Conservation (phyloP, 2,888 invertebrate species). For the Galerucella pusilla region DNA sequence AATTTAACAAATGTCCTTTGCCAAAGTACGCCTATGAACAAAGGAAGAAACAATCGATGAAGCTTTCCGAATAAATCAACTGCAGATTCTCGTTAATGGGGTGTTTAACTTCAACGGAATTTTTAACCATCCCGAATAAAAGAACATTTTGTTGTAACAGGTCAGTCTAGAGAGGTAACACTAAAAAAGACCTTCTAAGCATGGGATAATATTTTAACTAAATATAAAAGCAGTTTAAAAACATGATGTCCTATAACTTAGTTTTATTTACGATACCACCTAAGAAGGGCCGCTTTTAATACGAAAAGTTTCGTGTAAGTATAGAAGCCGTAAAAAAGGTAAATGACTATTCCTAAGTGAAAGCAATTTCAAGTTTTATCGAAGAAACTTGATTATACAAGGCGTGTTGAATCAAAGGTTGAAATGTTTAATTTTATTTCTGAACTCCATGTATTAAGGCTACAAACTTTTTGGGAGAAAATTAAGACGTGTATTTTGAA, state of each 20-base stretch:
- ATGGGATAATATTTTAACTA: not conserved
- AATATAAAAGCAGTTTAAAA: conserved; percentile 13
- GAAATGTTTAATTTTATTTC: not conserved
- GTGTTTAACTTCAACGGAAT: not conserved
- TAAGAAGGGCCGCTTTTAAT: conserved; percentile 18
- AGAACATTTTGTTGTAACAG: not conserved
- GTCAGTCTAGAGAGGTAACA: not conserved
- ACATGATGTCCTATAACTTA: conserved; percentile 7
- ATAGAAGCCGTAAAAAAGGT: conserved; percentile 13
- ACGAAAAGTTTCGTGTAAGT: conserved; percentile 1
- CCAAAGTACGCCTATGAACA: no score
- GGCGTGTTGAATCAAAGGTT: not conserved
- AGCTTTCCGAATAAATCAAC: not conserved
- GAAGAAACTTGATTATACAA: conserved; percentile 3
- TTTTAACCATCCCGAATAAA: not conserved
- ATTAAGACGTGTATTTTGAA: no score
- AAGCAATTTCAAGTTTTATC: conserved; percentile 16
- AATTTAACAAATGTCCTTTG: no score
- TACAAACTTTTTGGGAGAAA: no score
- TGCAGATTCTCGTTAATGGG: conserved; percentile 5
- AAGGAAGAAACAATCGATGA: no score
- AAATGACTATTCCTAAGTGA: conserved; percentile 15
- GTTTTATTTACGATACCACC: conserved; percentile 29
- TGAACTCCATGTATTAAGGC: no score
- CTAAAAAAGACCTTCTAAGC: not conserved